phyloP scores from a whole-genome alignment of 2,888 invertebrate genomes.

The Pseudococcus viburni region DNA sequence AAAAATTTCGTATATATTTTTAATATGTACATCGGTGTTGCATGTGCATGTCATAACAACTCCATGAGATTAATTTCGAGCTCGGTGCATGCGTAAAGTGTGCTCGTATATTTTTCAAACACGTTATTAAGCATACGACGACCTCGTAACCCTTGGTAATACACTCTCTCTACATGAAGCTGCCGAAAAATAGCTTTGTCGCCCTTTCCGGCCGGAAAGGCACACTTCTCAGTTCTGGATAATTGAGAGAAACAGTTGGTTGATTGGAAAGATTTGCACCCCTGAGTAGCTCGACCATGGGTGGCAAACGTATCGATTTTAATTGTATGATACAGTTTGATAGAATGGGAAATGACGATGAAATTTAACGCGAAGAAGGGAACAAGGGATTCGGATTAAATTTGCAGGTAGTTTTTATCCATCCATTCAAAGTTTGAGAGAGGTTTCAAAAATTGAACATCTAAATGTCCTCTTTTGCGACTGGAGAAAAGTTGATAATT shows the following conservation, averaged over 20 bases:
- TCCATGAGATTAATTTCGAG: neutral
- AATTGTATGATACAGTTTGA: neutral
- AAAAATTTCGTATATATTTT: slow-evolving; percentile 29
- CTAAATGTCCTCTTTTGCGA: too few species aligned
- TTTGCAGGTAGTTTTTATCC: too few species aligned
- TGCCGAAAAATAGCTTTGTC: neutral
- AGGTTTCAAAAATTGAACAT: too few species aligned
- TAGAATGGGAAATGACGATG: neutral
- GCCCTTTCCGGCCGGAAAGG: neutral
- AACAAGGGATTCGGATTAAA: too few species aligned
- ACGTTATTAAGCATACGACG: neutral
- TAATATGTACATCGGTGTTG: neutral
- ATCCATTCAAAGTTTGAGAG: too few species aligned
- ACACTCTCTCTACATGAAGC: neutral
- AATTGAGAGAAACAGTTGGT: slow-evolving; percentile 36
- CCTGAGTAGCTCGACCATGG: neutral
- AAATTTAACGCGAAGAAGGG: neutral
- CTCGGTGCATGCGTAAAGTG: neutral
- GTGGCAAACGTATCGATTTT: neutral
- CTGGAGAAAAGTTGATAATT: too few species aligned
- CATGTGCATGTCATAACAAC: slow-evolving; percentile 19
- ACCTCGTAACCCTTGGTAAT: slow-evolving; percentile 2
- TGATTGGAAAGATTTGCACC: slow-evolving; percentile 7
- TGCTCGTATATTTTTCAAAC: slow-evolving; percentile 5
- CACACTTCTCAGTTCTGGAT: neutral